A percentile compares a stretch with the other conserved stretches of the same genome.
Conservation (phyloP, 2,797 vertebrate species). For the Lutjanus argentimaculatus region DNA sequence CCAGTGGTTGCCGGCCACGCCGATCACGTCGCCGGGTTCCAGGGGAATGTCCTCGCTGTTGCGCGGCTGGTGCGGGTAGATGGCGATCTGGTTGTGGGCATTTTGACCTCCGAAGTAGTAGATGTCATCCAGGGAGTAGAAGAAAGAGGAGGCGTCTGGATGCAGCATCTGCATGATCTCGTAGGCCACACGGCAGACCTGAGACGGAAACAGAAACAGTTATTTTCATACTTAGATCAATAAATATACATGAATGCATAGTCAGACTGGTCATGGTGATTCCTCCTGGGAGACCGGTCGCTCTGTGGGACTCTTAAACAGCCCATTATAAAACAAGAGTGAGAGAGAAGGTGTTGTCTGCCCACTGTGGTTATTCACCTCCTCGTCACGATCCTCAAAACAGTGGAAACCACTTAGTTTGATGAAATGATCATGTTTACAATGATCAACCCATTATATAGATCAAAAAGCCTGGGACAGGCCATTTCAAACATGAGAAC, state of each 20-base stretch:
- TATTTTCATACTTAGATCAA: conserved; percentile 20
- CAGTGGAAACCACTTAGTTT: no score
- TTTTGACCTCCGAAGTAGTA: conserved; percentile 99
- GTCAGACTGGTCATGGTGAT: no score
- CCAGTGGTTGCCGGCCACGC: conserved; percentile 99
- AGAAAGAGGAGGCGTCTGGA: conserved; percentile 95
- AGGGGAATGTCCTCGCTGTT: conserved; percentile 94
- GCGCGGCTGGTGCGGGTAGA: conserved; percentile 94
- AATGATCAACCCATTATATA: no score
- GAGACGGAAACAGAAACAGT: conserved; percentile 28
- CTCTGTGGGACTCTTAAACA: no score
- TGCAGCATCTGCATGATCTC: conserved; percentile 99
- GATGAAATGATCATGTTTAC: no score
- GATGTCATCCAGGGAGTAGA: conserved; percentile 98
- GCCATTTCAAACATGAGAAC: no score
- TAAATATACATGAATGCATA: not conserved
- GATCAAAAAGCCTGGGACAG: no score
- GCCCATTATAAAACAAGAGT: no score
- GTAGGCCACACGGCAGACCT: conserved; percentile 99
- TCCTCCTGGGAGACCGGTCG: no score
- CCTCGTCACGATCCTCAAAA: no score
- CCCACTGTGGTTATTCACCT: no score
- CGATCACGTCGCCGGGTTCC: conserved; percentile 96
- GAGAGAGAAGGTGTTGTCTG: no score
- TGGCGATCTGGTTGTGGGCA: conserved; percentile 97